Percentiles rank a stretch among this genome's conserved stretches.
phyloP scores from a whole-genome alignment of 2,797 vertebrate species.

The Myotis findleyi region DNA sequence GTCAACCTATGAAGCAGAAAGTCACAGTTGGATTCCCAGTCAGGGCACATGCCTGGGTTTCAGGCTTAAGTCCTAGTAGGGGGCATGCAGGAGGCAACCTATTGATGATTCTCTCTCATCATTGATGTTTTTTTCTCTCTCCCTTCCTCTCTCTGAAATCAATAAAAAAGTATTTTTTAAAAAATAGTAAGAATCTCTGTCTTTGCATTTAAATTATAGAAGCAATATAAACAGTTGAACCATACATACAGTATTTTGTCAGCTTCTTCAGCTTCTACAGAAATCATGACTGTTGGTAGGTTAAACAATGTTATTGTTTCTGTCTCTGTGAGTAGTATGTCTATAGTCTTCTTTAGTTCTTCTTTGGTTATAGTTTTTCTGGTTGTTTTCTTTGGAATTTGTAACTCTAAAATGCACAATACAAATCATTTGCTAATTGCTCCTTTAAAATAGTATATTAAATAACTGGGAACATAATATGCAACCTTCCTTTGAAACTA shows the following conservation, averaged over 20 bases:
- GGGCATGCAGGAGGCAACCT: no score
- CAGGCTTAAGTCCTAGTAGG: no score
- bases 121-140: no score
- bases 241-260: constrained; percentile 86
- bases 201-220: constrained; percentile 1
- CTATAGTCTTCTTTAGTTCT: constrained; percentile 86
- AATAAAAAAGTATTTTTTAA: no score
- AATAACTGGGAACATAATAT: not conserved
- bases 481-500: not conserved
- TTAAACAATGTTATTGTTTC: constrained; percentile 91
- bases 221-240: not conserved
- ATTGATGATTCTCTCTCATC: no score
- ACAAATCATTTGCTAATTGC: constrained; percentile 26
- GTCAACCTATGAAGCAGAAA: not conserved
- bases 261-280: constrained; percentile 89
- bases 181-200: not conserved
- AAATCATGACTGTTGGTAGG: constrained; percentile 86
- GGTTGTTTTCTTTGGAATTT: constrained; percentile 77
- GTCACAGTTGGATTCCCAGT: not conserved
- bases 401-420: constrained; percentile 85
- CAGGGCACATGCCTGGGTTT: not conserved
- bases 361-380: constrained; percentile 86
- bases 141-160: no score
- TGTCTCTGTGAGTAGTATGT: constrained; percentile 89
- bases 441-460: not conserved